Evolutionary conservation across 92 coral and sea anemone species (phyloP), one percentile per base, ranked within the genome.

Genomic region (Diadumene lineata): DNA sequence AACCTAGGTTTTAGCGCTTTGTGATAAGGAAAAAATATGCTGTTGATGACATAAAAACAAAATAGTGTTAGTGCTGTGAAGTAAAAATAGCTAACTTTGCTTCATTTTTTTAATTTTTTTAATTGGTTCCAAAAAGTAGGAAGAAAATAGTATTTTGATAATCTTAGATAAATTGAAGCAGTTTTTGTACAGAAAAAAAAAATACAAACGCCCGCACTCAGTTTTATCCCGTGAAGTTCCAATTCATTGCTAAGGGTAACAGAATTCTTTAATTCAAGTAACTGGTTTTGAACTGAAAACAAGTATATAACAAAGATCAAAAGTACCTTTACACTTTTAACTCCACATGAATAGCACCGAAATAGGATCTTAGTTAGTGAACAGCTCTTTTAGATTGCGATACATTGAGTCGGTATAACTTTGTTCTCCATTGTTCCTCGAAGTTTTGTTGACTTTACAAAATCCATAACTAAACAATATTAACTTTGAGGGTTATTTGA

Each of bases 391-490:
- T 28, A 10, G 43, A 28, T 28, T 28, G 68, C 68, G 38, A 2
- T 28, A 28, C 16, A 23, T 62, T 62, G 43, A 15, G 38, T 21
- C 43, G 68, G 38, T 43, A 1, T 30, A 1, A 31, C 43, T 28
- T 62, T 62, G 68, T 26, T 58, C 11, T 58, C 28, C 15, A 62
- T 31, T 62, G 68, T 62, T 62, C 11, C 31, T 6, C 68, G 29
- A 28, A 15, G 13, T 27, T 31, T 72, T 72, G 67, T 72, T 72
- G 77, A 72, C 66, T 72, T 26, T 38, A 10, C 66, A 56, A 72
- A 72, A 72, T 72, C 77, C 77, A 13, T 57, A 19, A 56, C 62
- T 53, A 72, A 72, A 72, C 55, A 72, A 51, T 23, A 34, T 56
- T 55, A 17, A n/a, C 65, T 11, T 11, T n/a, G 31, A 62, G 15